phyloP scores from a whole-genome alignment of 2,113 vertebrate species.

The Alligator sinensis region DNA sequence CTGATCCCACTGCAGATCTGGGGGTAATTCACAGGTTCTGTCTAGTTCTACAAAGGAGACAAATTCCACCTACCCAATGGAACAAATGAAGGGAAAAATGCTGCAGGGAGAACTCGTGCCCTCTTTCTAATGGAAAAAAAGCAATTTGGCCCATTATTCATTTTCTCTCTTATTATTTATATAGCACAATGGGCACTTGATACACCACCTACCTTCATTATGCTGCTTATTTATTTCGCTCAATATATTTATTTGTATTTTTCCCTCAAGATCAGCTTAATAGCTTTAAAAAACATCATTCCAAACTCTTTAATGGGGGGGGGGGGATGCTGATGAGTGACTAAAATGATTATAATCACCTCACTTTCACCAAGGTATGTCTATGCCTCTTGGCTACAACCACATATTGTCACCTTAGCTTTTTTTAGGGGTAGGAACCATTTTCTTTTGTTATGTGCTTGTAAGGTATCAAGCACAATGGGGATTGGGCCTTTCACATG shows the following conservation, averaged over 20 bases:
- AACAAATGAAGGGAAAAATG: slow-evolving; percentile 46
- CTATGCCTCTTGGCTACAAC: not conserved
- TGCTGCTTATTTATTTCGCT: slow-evolving; percentile 73
- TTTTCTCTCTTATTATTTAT: slow-evolving; percentile 73
- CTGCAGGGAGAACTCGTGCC: slow-evolving; percentile 69
- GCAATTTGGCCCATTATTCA: slow-evolving; percentile 63
- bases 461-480: slow-evolving; percentile 30
- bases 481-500: slow-evolving; percentile 20
- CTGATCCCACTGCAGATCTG: not conserved
- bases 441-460: slow-evolving; percentile 23
- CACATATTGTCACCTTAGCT: not conserved
- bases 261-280: slow-evolving; percentile 55
- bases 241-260: slow-evolving; percentile 72
- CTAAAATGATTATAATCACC: slow-evolving; percentile 22
- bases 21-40: not conserved
- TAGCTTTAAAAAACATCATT: slow-evolving; percentile 70
- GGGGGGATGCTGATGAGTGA: slow-evolving; percentile 24
- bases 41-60: not conserved
- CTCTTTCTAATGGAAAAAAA: slow-evolving; percentile 43
- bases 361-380: slow-evolving; percentile 15
- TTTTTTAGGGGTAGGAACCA: not conserved
- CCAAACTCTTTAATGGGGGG: slow-evolving; percentile 54
- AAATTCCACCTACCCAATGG: slow-evolving; percentile 20
- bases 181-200: slow-evolving; percentile 47
- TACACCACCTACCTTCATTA: slow-evolving; percentile 69